phyloP scores from a whole-genome alignment of 2,888 invertebrate genomes.

The Amaurobius ferox region DNA sequence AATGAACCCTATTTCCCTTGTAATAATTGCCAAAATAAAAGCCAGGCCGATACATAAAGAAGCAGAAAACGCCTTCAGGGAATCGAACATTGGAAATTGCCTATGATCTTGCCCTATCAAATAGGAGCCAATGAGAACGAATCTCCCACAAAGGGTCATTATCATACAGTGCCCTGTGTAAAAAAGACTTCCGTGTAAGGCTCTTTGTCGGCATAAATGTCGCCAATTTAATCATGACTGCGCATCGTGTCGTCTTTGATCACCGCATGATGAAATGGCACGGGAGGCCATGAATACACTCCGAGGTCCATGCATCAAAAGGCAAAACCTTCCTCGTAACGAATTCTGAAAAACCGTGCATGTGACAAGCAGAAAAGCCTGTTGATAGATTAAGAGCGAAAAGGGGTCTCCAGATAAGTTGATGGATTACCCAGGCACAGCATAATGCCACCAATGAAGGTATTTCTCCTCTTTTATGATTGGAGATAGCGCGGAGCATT shows the following conservation, averaged over 20 bases:
- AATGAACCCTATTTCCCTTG: too few species aligned
- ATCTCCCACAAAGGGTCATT: not conserved
- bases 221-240: slow-evolving; percentile 7
- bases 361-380: slow-evolving; percentile 67
- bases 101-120: not conserved
- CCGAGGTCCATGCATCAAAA: slow-evolving; percentile 11
- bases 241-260: slow-evolving; percentile 9
- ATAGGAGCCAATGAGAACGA: not conserved
- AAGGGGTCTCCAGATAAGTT: slow-evolving; percentile 43
- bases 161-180: not conserved
- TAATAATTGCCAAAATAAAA: too few species aligned
- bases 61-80: not conserved
- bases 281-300: slow-evolving; percentile 6
- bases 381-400: slow-evolving; percentile 69
- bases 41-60: too few species aligned
- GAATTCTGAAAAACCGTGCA: slow-evolving; percentile 18
- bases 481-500: slow-evolving; percentile 1
- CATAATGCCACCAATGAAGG: slow-evolving; percentile 42
- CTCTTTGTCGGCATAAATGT: slow-evolving; percentile 9
- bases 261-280: slow-evolving; percentile 1
- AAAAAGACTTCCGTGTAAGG: not conserved
- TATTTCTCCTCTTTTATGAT: slow-evolving; percentile 19
- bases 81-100: not conserved
- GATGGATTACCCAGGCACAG: slow-evolving; percentile 49
- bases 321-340: not conserved